These are phyloP conservation scores for Arbacia lixula DNA, from an alignment of 53 echinoderm and acorn worm species.

Conservation along the genomic window DNA sequence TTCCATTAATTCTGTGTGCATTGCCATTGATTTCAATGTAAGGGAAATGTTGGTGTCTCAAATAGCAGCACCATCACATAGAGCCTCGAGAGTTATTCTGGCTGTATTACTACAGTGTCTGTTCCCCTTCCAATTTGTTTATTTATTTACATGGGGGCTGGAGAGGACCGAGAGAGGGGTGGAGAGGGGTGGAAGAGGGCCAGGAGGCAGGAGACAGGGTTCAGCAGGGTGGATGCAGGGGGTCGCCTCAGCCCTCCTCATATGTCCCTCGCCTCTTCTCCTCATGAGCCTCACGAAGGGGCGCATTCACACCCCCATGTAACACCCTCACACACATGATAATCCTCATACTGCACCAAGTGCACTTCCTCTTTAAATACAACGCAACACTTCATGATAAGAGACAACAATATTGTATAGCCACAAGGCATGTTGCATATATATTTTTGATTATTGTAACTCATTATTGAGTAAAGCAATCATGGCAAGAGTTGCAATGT, in stretches of 20 bases:
- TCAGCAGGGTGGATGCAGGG: conserved; percentile 36
- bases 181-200: background rate
- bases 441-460: too few relatives aligned
- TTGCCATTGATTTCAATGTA: too few relatives aligned
- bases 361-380: too few relatives aligned
- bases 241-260: conserved; percentile 13
- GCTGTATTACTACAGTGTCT: conserved; percentile 35
- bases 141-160: conserved; percentile 51
- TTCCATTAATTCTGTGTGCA: too few relatives aligned
- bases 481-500: too few relatives aligned
- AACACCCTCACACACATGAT: too few relatives aligned
- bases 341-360: too few relatives aligned
- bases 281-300: background rate
- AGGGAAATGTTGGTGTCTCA: too few relatives aligned
- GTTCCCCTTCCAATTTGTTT: conserved; percentile 46
- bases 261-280: conserved; percentile 4
- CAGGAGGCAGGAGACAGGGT: conserved; percentile 20
- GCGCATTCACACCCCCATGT: background rate
- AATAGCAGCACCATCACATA: background rate
- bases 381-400: too few relatives aligned
- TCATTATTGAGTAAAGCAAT: too few relatives aligned
- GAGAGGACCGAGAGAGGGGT: conserved; percentile 34
- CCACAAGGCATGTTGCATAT: too few relatives aligned
- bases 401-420: too few relatives aligned
- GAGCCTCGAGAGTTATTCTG: background rate